A percentile compares a stretch with the other conserved stretches of the same genome.
phyloP scores from a whole-genome alignment of 2,888 invertebrate genomes.

The Anoncus sp. region DNA sequence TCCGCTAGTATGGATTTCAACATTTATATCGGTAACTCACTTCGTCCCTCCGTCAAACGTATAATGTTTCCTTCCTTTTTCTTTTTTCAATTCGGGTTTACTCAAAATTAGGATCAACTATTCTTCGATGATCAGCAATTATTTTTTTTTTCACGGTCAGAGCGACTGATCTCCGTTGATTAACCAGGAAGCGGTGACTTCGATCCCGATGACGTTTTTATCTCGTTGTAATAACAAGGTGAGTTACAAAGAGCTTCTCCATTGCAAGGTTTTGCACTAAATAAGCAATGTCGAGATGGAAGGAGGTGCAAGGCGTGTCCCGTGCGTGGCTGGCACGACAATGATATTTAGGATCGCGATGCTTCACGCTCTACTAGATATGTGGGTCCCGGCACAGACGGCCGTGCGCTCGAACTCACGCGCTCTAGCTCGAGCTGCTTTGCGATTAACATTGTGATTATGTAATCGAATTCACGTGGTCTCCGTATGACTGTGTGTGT shows the following conservation, averaged over 20 bases:
- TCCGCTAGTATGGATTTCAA: no score
- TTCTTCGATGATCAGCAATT: no score
- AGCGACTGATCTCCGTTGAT: neutral
- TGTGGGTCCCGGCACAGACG: constrained; percentile 63
- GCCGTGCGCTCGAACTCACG: constrained; percentile 52
- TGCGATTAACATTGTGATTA: constrained; percentile 66
- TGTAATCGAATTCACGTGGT: constrained; percentile 67
- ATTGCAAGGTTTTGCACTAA: neutral
- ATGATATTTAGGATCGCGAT: constrained; percentile 65
- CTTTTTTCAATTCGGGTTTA: no score
- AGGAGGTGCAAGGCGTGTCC: constrained; percentile 28
- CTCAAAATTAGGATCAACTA: constrained; percentile 5
- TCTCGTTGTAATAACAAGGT: neutral
- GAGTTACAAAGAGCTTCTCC: neutral
- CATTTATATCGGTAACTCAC: constrained; percentile 1
- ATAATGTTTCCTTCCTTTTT: no score
- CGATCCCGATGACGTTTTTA: neutral
- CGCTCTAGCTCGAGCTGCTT: constrained; percentile 50
- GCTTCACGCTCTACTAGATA: constrained; percentile 69
- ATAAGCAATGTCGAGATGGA: constrained; percentile 5
- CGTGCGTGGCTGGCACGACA: constrained; percentile 60
- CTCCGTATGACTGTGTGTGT: constrained; percentile 32
- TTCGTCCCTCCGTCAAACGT: neutral
- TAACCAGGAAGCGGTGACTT: constrained; percentile 7
- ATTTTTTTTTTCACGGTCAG: neutral